Percentiles rank a stretch among this genome's conserved stretches.
Evolutionary conservation across 2,888 invertebrate genomes (phyloP).

Genomic region (Pristionchus mayeri): DNA sequence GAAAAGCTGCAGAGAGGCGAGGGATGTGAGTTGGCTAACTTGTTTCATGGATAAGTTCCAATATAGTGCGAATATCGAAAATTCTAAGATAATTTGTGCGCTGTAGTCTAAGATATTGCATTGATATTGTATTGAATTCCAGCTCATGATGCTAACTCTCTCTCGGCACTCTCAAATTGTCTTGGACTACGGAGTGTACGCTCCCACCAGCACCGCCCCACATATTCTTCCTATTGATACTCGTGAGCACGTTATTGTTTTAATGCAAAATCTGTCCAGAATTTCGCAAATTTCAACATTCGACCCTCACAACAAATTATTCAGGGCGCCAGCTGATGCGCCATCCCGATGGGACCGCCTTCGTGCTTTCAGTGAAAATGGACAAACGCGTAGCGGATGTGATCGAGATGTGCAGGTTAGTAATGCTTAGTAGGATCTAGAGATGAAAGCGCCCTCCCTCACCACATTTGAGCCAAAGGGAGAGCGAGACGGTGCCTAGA

Average conservation of each 20-base stretch:
- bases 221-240: conserved; percentile 73
- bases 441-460: too few species aligned
- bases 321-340: conserved; percentile 70
- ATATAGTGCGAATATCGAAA: too few species aligned
- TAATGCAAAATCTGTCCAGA: neutral
- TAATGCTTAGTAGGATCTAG: too few species aligned
- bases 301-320: too few species aligned
- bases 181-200: conserved; percentile 71
- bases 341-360: conserved; percentile 82
- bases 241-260: conserved; percentile 58
- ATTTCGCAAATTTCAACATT: too few species aligned
- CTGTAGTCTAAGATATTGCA: neutral
- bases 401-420: conserved; percentile 82
- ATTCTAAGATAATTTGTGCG: too few species aligned
- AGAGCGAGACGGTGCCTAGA: too few species aligned
- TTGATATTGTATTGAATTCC: neutral
- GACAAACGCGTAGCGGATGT: conserved; percentile 85
- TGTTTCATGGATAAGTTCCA: conserved; percentile 42
- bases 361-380: conserved; percentile 85
- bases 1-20: conserved; percentile 72
- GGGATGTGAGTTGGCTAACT: conserved; percentile 61
- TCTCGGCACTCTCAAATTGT: conserved; percentile 69
- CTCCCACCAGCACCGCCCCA: conserved; percentile 66
- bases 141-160: conserved; percentile 55
- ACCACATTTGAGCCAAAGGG: too few species aligned